Conservation (phyloP, 2,888 invertebrate genomes). For the Tipula confusa region DNA sequence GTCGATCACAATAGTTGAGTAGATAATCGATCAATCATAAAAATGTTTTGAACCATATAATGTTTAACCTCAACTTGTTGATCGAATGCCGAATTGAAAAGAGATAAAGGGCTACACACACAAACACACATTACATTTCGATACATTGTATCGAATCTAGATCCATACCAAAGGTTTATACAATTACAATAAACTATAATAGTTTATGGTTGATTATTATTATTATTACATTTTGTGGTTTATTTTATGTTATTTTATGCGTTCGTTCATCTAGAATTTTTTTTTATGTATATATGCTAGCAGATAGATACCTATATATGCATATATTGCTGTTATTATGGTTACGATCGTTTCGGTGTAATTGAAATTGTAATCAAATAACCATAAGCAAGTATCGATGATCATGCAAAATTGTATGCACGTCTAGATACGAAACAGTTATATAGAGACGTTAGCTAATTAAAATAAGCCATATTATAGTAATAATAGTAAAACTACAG, state of each 20-base stretch:
- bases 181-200: not conserved
- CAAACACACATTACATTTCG: no score
- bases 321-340: not conserved
- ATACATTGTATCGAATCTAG: not conserved
- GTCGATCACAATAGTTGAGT: no score
- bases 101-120: not conserved
- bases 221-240: not conserved
- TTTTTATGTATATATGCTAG: not conserved
- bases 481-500: not conserved
- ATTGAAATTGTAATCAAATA: not conserved
- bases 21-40: not conserved
- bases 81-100: no score
- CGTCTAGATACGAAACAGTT: no score
- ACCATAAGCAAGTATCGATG: not conserved
- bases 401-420: no score
- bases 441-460: not conserved
- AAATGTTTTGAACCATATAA: not conserved
- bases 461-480: no score
- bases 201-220: conserved; percentile 15
- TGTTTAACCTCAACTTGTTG: not conserved
- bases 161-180: not conserved
- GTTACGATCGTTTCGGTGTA: not conserved
- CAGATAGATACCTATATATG: not conserved
- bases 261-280: not conserved
- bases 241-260: conserved; percentile 3